Evolutionary conservation across 2,113 vertebrate genomes (phyloP).

Genomic region (Tiliqua scincoides): DNA sequence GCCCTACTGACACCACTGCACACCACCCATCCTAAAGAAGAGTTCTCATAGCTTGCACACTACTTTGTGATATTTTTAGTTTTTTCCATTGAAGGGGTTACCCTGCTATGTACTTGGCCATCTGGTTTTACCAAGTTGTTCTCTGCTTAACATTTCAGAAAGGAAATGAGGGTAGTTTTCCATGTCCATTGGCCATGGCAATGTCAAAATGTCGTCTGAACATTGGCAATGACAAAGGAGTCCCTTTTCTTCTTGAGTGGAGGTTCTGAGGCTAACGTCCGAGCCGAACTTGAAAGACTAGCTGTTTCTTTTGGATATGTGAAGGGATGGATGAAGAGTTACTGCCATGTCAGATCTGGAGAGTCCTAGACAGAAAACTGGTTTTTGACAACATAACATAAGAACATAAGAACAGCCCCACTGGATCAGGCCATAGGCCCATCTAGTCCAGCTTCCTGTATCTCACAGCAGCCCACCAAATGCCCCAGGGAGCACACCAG

Average conservation of each 20-base stretch:
- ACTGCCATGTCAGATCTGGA: neutral
- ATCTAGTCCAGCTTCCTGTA: too few species aligned
- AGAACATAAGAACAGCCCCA: too few species aligned
- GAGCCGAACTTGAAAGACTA: neutral
- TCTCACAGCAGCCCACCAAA: too few species aligned
- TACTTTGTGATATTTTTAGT: too few species aligned
- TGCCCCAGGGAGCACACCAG: too few species aligned
- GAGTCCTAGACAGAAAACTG: neutral
- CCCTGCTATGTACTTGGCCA: too few species aligned
- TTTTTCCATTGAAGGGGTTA: too few species aligned
- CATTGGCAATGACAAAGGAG: neutral
- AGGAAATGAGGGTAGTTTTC: conserved; percentile 1
- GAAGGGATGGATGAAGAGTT: neutral
- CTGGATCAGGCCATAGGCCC: too few species aligned
- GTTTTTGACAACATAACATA: neutral
- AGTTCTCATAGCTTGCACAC: too few species aligned
- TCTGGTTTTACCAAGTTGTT: neutral
- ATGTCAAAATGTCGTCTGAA: neutral
- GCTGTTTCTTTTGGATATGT: neutral
- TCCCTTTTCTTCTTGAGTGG: neutral
- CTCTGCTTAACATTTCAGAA: neutral
- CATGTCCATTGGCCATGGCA: fast-evolving
- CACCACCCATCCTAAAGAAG: too few species aligned
- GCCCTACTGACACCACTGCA: too few species aligned
- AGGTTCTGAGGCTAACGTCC: neutral